Base-by-base conservation (phyloP, 2,797 vertebrate species). In the Sebastes vulpes region DNA sequence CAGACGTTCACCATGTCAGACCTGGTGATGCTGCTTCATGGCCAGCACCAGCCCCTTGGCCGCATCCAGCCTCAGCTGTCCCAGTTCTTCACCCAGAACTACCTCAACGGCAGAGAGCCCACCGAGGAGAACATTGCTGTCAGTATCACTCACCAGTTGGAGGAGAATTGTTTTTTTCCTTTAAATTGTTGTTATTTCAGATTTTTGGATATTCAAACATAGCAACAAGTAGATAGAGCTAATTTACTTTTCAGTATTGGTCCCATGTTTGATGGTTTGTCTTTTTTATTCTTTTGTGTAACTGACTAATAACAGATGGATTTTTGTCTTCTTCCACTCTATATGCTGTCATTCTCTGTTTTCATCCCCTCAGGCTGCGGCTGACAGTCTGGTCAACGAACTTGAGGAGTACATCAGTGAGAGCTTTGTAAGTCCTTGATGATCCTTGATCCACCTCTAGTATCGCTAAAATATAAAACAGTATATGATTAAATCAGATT, bases 1-100 rank as follows among this genome's bases (percentile, higher is more conserved):
- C 97, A 98, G 95, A 97, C 96, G 16, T 97, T 99, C 87, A 98
- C 97, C 69, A 97, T 98, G 98, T 97, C 98, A 5, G 98, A 99
- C 58, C 95, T 98, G 95, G 98, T 99, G 65, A 95, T 98, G 96
- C 94, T 98, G 77, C 96, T 99, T 4, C 98, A 99, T 0, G 98
- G 97, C 3, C 97, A 98, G 84, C 97, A 97, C 79, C 97, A 98
- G 91, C 97, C 98, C 0, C 93, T 99, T 61, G 95, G 96, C 74
- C 96, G 97, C 42, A 97, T 99, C 75, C 97, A 98, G 92, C 97
- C 97, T 1, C 97, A 98, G 75, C 95, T 99, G 57, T 91, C 95
- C 26, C 93, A 96, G 83, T 98, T 98, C 93, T 98, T 98, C 94
- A 96, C 92, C 21, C 96, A 98, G 93, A 97, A 97, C 92, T 98